Evolutionary conservation across 37 sponge, comb jelly and placozoan genomes (phyloP).

Genomic region (Mnemiopsis leidyi): DNA sequence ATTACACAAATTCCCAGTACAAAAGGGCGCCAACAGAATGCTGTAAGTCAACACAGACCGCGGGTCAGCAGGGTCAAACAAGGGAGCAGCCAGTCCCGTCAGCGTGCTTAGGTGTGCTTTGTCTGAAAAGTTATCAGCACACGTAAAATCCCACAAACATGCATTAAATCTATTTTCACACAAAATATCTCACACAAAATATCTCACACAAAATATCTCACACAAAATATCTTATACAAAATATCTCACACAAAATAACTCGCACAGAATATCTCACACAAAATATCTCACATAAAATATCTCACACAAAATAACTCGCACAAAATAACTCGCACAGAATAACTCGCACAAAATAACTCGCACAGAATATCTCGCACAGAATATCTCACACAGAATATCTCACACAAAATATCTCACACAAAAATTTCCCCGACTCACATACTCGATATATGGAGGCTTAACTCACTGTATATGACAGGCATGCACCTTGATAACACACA

Average conservation of each 20-base stretch:
- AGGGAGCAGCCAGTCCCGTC: not conserved
- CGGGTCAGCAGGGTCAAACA: not conserved
- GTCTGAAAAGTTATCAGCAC: not conserved
- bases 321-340: too few relatives aligned
- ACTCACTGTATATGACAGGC: not conserved
- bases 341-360: too few relatives aligned
- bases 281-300: not conserved
- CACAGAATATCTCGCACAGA: not conserved
- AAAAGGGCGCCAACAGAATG: not conserved
- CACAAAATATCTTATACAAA: too few relatives aligned
- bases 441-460: not conserved
- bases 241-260: too few relatives aligned
- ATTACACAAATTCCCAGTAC: not conserved
- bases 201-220: too few relatives aligned
- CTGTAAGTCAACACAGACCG: not conserved
- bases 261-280: not conserved
- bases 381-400: not conserved
- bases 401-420: not conserved
- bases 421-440: not conserved
- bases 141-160: not conserved
- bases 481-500: not conserved
- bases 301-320: not conserved
- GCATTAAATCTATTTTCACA: not conserved
- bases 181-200: not conserved
- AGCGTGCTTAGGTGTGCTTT: not conserved